A percentile compares a stretch with the other conserved stretches of the same genome.
Conservation (phyloP, 2,113 vertebrate genomes). For the Calidris pygmaea region DNA sequence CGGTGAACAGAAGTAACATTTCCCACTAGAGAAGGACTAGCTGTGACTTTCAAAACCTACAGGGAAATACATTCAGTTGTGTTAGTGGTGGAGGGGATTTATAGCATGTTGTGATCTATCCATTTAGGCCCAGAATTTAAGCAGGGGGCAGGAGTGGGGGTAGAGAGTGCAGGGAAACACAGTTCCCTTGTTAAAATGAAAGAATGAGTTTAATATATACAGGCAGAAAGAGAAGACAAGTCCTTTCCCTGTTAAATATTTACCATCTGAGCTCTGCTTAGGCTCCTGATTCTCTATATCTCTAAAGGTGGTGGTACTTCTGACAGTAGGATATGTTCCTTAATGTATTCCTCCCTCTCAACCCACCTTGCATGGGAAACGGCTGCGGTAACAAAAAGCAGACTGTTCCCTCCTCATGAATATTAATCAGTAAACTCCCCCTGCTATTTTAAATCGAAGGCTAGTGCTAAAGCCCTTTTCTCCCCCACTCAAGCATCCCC, state of each 20-base stretch:
- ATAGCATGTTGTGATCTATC: constrained; percentile 45
- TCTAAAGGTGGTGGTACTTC: constrained; percentile 56
- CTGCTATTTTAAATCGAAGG: constrained; percentile 73
- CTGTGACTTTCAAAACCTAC: constrained; percentile 10
- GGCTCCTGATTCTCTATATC: constrained; percentile 45
- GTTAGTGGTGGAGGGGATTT: constrained; percentile 42
- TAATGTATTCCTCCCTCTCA: constrained; percentile 80
- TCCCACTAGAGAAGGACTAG: background rate
- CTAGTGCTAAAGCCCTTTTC: constrained; percentile 68
- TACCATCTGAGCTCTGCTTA: constrained; percentile 54
- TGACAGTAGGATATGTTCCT: constrained; percentile 55
- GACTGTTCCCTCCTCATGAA: constrained; percentile 82
- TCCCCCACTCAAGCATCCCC: constrained; percentile 50
- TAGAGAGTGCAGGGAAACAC: constrained; percentile 38
- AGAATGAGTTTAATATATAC: constrained; percentile 72
- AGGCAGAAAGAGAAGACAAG: constrained; percentile 35
- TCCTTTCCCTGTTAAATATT: constrained; percentile 66
- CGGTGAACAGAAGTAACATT: background rate
- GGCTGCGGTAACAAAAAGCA: constrained; percentile 68
- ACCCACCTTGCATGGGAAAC: constrained; percentile 81
- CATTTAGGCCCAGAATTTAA: constrained; percentile 34
- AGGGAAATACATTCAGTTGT: constrained; percentile 41
- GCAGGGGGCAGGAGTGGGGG: background rate
- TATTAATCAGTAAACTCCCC: constrained; percentile 82
- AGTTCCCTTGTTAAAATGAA: constrained; percentile 60